Evolutionary conservation across 2,888 invertebrate species (phyloP).

Genomic region (Parnassius orleans): DNA sequence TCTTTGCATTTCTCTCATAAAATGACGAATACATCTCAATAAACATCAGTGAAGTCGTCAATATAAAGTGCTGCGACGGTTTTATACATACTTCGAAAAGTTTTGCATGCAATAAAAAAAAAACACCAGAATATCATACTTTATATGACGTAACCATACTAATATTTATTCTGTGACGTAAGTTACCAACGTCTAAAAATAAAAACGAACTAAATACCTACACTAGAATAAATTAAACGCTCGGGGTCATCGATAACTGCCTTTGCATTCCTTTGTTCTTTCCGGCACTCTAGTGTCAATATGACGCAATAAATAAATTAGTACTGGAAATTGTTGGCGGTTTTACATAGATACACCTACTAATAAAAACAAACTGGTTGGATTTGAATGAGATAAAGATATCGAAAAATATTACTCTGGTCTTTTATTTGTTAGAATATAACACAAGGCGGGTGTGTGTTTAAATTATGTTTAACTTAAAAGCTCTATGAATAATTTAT

Average conservation of each 20-base stretch:
- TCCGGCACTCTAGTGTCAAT: conserved; percentile 7
- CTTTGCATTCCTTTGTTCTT: conserved; percentile 23
- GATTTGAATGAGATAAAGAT: background rate
- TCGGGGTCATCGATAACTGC: conserved; percentile 18
- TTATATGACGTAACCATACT: background rate
- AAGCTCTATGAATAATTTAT: too few species aligned
- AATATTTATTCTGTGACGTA: too few species aligned
- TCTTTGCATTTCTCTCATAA: too few species aligned
- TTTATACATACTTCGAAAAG: too few species aligned
- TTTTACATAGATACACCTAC: background rate
- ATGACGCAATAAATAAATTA: background rate
- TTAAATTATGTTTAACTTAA: too few species aligned
- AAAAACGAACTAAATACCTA: conserved; percentile 1
- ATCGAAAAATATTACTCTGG: too few species aligned
- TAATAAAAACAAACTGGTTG: background rate
- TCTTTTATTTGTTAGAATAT: background rate
- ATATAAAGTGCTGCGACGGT: too few species aligned
- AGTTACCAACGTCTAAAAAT: background rate
- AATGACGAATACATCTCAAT: too few species aligned
- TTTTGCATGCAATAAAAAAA: too few species aligned
- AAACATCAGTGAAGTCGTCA: too few species aligned
- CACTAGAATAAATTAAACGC: conserved; percentile 19
- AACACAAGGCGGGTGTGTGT: too few species aligned
- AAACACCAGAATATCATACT: too few species aligned
- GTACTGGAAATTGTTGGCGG: background rate